Evolutionary conservation across 1,140 invertebrate genomes (phyloP).

Genomic region (Panonychus citri): DNA sequence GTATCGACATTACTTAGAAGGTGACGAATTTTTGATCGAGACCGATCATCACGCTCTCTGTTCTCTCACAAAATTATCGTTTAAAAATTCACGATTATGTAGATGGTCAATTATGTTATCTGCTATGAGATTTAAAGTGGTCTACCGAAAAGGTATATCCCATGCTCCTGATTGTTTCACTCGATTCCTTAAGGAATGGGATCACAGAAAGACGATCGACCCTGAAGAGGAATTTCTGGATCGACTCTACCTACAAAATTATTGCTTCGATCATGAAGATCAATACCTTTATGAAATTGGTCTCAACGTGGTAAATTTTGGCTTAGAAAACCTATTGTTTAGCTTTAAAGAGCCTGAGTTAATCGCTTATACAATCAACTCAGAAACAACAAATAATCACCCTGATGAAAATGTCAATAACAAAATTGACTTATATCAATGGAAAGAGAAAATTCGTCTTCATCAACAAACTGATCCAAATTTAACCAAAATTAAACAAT

Average conservation of each 20-base stretch:
- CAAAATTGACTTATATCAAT: not conserved
- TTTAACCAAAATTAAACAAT: not conserved
- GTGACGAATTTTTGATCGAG: slow-evolving; percentile 7
- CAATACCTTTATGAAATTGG: not conserved
- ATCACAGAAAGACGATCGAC: not conserved
- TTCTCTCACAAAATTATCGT: not conserved
- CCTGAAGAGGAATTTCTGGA: not conserved
- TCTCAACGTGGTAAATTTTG: not conserved
- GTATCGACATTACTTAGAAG: slow-evolving; percentile 29
- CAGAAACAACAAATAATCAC: no score
- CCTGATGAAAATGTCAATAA: not conserved
- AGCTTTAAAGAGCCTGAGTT: not conserved
- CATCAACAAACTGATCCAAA: not conserved
- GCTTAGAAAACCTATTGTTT: not conserved
- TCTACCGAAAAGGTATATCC: not conserved
- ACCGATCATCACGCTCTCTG: slow-evolving; percentile 3
- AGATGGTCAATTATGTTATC: not conserved
- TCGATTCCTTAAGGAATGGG: not conserved
- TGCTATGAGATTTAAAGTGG: not conserved
- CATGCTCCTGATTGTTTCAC: not conserved
- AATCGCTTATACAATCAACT: not conserved
- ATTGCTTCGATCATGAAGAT: no score
- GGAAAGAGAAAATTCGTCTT: not conserved
- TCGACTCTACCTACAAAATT: no score
- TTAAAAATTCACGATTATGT: not conserved